A percentile compares a stretch with the other conserved stretches of the same genome.
These are phyloP conservation scores for Homarus americanus DNA, from an alignment of 1,140 invertebrate species.

Conservation along the genomic window DNA sequence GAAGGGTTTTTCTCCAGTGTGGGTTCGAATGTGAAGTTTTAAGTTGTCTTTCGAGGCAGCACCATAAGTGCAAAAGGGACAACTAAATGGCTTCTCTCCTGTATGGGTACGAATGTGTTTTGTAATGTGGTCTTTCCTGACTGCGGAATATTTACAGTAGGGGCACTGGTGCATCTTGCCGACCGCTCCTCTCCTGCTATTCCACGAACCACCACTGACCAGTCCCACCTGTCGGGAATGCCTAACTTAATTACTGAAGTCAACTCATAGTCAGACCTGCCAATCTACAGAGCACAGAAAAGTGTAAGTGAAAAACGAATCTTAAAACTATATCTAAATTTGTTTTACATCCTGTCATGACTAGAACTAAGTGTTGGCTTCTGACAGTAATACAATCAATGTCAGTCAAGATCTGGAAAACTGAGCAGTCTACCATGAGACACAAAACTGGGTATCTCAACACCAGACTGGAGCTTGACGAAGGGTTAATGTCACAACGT, in stretches of 20 bases:
- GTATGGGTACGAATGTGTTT: constrained; percentile 68
- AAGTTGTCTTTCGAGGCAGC: constrained; percentile 65
- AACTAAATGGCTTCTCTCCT: constrained; percentile 65
- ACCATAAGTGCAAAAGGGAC: constrained; percentile 55
- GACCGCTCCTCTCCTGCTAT: constrained; percentile 65
- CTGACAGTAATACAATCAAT: constrained; percentile 17
- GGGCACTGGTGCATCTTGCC: constrained; percentile 70
- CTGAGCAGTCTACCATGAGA: neutral
- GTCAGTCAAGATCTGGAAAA: neutral
- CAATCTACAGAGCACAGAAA: constrained; percentile 8
- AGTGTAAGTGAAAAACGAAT: neutral
- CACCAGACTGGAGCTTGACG: neutral
- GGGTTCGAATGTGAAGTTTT: constrained; percentile 63
- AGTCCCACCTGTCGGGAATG: constrained; percentile 69
- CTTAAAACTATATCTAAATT: constrained; percentile 7
- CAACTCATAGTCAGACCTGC: constrained; percentile 32
- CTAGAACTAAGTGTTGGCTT: constrained; percentile 32
- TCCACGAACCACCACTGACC: constrained; percentile 67
- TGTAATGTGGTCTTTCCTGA: constrained; percentile 71
- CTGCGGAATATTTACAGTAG: constrained; percentile 69
- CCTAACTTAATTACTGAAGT: constrained; percentile 65
- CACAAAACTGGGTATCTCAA: neutral
- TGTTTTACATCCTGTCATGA: constrained; percentile 31
- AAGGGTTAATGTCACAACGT: neutral
- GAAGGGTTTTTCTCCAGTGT: constrained; percentile 64